A percentile compares a stretch with the other conserved stretches of the same genome.
These are phyloP conservation scores for Plodia interpunctella DNA, from an alignment of 1,140 invertebrate species.

Conservation along the genomic window DNA sequence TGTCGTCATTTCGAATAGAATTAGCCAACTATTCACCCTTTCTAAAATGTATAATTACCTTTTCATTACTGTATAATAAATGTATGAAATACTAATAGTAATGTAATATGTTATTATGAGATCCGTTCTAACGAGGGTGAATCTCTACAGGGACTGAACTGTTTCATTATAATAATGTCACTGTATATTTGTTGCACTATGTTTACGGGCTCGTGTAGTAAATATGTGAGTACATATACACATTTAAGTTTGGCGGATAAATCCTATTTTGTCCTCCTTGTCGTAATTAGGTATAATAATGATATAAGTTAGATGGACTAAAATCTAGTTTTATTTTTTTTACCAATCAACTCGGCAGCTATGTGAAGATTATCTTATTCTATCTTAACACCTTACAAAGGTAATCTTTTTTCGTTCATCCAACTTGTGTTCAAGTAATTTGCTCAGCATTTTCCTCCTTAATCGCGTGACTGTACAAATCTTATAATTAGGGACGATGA, in stretches of 20 bases:
- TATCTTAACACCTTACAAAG: neutral
- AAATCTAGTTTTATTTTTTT: neutral
- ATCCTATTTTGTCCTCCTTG: neutral
- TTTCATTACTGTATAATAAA: neutral
- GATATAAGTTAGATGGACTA: neutral
- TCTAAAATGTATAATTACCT: neutral
- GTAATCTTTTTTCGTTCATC: constrained; percentile 2
- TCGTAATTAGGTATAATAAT: neutral
- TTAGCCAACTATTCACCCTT: neutral
- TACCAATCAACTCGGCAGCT: neutral
- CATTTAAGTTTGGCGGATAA: neutral
- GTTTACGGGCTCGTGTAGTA: too few relatives aligned
- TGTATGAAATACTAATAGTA: neutral
- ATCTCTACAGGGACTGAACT: neutral
- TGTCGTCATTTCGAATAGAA: neutral
- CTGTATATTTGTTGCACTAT: neutral
- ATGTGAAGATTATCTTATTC: neutral
- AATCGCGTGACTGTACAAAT: constrained; percentile 5
- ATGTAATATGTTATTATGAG: neutral
- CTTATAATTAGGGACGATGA: neutral
- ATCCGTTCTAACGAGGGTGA: neutral
- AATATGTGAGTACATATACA: neutral
- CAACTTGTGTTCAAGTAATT: constrained; percentile 3
- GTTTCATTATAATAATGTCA: neutral
- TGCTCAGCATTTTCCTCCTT: neutral